A percentile compares a stretch with the other conserved stretches of the same genome.
phyloP scores from a whole-genome alignment of 2,113 vertebrate species.

The Eulemur rufifrons region DNA sequence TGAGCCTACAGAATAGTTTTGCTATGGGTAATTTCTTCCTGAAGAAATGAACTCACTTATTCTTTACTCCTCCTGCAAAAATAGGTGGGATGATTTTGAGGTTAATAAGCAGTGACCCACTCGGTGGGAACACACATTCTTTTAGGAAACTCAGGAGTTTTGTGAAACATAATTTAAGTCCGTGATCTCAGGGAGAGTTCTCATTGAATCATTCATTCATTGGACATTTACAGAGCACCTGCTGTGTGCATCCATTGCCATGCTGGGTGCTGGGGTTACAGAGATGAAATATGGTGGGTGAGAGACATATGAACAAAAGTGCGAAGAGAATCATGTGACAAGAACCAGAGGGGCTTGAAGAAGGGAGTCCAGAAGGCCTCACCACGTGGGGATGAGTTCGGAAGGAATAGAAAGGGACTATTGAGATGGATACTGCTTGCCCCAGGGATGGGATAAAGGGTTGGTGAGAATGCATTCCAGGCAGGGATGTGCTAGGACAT shows the following conservation, averaged over 20 bases:
- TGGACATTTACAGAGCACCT: background rate
- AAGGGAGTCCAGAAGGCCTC: background rate
- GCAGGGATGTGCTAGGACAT: fast-evolving
- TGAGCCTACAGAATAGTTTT: background rate
- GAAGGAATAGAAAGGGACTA: background rate
- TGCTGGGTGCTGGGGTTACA: background rate
- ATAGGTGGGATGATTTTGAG: background rate
- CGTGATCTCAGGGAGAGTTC: background rate
- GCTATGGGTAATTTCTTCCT: constrained; percentile 9
- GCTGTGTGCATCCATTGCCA: background rate
- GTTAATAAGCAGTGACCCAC: background rate
- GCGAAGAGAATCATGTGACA: background rate
- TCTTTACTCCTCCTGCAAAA: background rate
- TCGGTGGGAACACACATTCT: background rate
- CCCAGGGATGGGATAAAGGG: background rate
- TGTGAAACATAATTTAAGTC: background rate
- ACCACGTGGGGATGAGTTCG: background rate
- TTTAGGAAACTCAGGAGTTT: constrained; percentile 12
- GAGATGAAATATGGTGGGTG: background rate
- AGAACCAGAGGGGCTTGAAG: background rate
- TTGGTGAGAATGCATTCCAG: background rate
- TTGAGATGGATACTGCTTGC: too few relatives aligned
- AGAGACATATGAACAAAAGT: background rate
- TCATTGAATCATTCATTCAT: background rate
- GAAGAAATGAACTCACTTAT: background rate